Conservation (phyloP, 2,888 invertebrate species). For the Ochlodes sylvanus region DNA sequence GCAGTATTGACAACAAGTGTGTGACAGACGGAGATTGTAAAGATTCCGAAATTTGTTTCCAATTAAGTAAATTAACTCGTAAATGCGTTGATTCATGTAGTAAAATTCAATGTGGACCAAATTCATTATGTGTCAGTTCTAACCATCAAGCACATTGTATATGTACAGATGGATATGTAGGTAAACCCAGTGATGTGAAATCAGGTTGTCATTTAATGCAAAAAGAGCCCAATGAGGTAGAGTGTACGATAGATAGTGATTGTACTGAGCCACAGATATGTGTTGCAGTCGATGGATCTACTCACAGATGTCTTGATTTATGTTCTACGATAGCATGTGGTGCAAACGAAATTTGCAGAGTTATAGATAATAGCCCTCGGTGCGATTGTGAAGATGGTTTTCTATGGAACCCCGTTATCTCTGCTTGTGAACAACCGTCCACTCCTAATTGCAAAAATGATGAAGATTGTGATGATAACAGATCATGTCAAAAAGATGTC, state of each 20-base stretch:
- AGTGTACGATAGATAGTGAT: slow-evolving; percentile 89
- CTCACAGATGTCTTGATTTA: slow-evolving; percentile 89
- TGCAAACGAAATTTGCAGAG: slow-evolving; percentile 91
- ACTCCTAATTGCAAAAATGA: slow-evolving; percentile 92
- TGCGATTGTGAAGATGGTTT: slow-evolving; percentile 92
- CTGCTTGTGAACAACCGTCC: slow-evolving; percentile 93
- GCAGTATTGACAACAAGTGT: slow-evolving; percentile 90
- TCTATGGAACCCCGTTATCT: slow-evolving; percentile 93
- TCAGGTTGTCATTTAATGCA: slow-evolving; percentile 91
- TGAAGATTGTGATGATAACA: slow-evolving; percentile 88
- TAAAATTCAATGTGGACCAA: slow-evolving; percentile 95
- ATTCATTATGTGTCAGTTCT: slow-evolving; percentile 93
- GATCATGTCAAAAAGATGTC: slow-evolving; percentile 92
- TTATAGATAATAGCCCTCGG: slow-evolving; percentile 88
- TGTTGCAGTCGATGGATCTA: slow-evolving; percentile 85
- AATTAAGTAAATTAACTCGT: slow-evolving; percentile 90
- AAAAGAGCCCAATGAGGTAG: slow-evolving; percentile 82
- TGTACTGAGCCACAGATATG: slow-evolving; percentile 90
- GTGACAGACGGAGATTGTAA: slow-evolving; percentile 92
- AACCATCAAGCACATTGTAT: slow-evolving; percentile 94
- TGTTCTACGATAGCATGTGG: slow-evolving; percentile 93
- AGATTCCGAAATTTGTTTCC: slow-evolving; percentile 94
- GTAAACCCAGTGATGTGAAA: slow-evolving; percentile 92
- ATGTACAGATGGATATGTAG: slow-evolving; percentile 92
- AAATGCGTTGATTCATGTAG: slow-evolving; percentile 95